Conservation (phyloP, 1,140 invertebrate genomes). For the Brachionus angularis region DNA sequence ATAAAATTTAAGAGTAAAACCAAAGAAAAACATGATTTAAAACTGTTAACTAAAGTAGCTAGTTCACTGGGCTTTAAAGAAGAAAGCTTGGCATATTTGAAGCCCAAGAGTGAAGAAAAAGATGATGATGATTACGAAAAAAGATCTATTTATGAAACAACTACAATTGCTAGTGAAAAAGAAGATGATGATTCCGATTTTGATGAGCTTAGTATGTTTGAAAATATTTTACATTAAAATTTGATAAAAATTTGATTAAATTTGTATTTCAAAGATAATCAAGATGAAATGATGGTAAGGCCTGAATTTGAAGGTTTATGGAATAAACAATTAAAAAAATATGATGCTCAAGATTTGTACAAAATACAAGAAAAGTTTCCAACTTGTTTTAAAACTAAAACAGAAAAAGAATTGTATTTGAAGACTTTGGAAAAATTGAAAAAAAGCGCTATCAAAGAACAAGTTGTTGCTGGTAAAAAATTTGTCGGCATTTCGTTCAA, state of each 20-base stretch:
- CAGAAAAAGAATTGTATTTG: slow-evolving; percentile 54
- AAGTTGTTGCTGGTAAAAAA: slow-evolving; percentile 54
- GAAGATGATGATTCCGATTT: slow-evolving; percentile 39
- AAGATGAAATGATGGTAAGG: slow-evolving; percentile 49
- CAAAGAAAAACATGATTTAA: slow-evolving; percentile 23
- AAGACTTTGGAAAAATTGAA: slow-evolving; percentile 52
- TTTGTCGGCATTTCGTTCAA: slow-evolving; percentile 56
- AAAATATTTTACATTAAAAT: neutral
- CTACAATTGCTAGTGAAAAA: slow-evolving; percentile 44
- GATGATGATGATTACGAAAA: slow-evolving; percentile 21
- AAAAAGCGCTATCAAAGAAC: slow-evolving; percentile 53
- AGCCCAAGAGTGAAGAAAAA: neutral
- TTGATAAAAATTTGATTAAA: neutral
- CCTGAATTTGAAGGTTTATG: slow-evolving; percentile 58
- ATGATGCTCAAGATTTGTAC: slow-evolving; percentile 50
- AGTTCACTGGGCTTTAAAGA: slow-evolving; percentile 9
- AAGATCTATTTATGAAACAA: slow-evolving; percentile 39
- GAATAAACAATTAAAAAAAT: slow-evolving; percentile 53
- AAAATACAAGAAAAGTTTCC: slow-evolving; percentile 47
- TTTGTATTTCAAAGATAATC: neutral
- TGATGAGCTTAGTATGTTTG: slow-evolving; percentile 20
- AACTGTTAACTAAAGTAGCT: slow-evolving; percentile 26
- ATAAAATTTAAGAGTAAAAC: neutral
- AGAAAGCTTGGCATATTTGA: neutral
- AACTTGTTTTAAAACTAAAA: slow-evolving; percentile 55